phyloP scores from a whole-genome alignment of 2,113 vertebrate genomes.

The Corvus moneduloides region DNA sequence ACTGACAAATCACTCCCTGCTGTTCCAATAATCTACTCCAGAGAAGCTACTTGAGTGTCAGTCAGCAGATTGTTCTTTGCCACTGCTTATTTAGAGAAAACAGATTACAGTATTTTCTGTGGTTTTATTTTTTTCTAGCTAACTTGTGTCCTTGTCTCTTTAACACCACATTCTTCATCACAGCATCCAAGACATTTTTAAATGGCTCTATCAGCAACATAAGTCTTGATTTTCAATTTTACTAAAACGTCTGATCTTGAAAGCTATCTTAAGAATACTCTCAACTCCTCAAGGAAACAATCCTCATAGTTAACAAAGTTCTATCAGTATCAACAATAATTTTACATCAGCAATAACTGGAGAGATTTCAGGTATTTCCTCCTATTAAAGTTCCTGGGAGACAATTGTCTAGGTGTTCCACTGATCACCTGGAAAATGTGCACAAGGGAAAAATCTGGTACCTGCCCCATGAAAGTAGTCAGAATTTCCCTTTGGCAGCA shows the following conservation, averaged over 20 bases:
- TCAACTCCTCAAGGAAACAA: background rate
- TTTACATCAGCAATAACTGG: background rate
- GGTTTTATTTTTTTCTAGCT: background rate
- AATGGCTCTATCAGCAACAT: background rate
- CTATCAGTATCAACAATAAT: background rate
- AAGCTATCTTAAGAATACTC: background rate
- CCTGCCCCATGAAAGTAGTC: background rate
- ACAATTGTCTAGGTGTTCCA: background rate
- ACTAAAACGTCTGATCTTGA: background rate
- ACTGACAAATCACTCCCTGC: background rate
- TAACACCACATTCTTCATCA: background rate
- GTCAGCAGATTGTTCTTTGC: background rate
- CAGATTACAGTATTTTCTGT: background rate
- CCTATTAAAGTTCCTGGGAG: background rate
- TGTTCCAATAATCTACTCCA: background rate
- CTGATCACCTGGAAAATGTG: background rate
- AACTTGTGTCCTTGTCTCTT: background rate
- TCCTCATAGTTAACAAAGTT: background rate
- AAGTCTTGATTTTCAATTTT: background rate
- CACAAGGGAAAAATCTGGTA: background rate
- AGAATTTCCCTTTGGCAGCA: background rate
- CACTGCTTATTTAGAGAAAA: background rate
- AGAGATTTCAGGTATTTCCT: background rate
- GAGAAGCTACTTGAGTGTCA: background rate
- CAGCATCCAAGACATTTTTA: background rate